These are phyloP conservation scores for Microctenopoma lineatum DNA, from an alignment of 2,797 vertebrate genomes.

Conservation along the genomic window DNA sequence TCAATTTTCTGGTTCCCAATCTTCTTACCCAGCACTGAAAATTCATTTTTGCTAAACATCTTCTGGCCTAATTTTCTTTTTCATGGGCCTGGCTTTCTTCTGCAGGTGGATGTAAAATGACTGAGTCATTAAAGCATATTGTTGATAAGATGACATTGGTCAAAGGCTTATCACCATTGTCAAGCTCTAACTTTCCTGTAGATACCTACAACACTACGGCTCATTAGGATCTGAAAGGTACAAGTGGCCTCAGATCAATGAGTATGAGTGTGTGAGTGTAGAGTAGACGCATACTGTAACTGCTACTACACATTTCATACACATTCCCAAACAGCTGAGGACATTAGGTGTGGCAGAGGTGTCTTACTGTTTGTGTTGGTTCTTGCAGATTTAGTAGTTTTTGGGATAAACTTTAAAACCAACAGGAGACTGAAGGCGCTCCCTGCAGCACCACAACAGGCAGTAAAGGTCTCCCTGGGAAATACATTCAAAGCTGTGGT, in stretches of 20 bases:
- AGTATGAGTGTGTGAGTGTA: background rate
- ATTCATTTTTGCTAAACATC: background rate
- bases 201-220: background rate
- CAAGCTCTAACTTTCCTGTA: too few species aligned
- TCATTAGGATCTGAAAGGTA: background rate
- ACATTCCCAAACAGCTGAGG: slow-evolving; percentile 13
- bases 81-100: too few species aligned
- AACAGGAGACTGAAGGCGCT: slow-evolving; percentile 83
- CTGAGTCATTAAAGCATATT: too few species aligned
- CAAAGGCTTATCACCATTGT: too few species aligned
- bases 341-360: background rate
- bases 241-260: too few species aligned
- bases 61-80: background rate
- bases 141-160: too few species aligned
- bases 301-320: background rate
- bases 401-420: slow-evolving; percentile 87
- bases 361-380: slow-evolving; percentile 77
- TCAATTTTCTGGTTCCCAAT: background rate
- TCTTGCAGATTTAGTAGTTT: slow-evolving; percentile 78
- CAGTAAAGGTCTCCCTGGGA: slow-evolving; percentile 84
- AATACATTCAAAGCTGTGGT: slow-evolving; percentile 5
- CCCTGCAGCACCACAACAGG: slow-evolving; percentile 79
- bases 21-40: slow-evolving; percentile 8
- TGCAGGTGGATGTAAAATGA: too few species aligned
- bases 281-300: background rate